phyloP scores from a whole-genome alignment of 2,888 invertebrate genomes.

The Cheilosia scutellata region DNA sequence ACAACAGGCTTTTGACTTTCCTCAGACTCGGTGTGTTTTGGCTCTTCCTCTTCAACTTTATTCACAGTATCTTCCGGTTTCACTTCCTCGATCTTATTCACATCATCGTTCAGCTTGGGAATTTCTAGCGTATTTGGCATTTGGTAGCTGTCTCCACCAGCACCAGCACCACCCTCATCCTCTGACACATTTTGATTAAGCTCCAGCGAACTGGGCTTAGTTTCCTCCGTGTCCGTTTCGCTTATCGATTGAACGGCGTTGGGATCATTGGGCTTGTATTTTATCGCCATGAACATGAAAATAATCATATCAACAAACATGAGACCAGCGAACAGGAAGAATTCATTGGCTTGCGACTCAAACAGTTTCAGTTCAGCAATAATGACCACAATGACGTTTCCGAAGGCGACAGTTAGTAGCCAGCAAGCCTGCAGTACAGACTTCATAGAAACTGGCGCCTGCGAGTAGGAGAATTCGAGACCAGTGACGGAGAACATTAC shows the following conservation, averaged over 20 bases:
- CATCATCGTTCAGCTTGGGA: neutral
- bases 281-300: slow-evolving; percentile 91
- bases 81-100: slow-evolving; percentile 6
- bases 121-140: slow-evolving; percentile 3
- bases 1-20: slow-evolving; percentile 4
- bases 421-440: slow-evolving; percentile 96
- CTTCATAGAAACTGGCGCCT: slow-evolving; percentile 93
- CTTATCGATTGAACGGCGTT: slow-evolving; percentile 51
- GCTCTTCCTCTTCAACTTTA: slow-evolving; percentile 1
- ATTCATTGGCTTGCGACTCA: slow-evolving; percentile 92
- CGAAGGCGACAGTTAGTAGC: slow-evolving; percentile 96
- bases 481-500: slow-evolving; percentile 90
- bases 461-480: slow-evolving; percentile 89
- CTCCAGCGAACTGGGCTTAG: slow-evolving; percentile 56
- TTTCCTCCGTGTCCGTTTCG: slow-evolving; percentile 54
- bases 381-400: slow-evolving; percentile 96
- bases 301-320: slow-evolving; percentile 94
- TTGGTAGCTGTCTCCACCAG: neutral
- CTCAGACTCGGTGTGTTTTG: neutral
- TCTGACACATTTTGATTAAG: slow-evolving; percentile 16
- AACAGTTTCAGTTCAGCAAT: slow-evolving; percentile 92
- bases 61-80: neutral
- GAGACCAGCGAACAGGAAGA: slow-evolving; percentile 94
- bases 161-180: slow-evolving; percentile 5
- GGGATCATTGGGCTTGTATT: slow-evolving; percentile 86